phyloP scores from a whole-genome alignment of 1,140 invertebrate genomes.

The Drosophila pruinosa region DNA sequence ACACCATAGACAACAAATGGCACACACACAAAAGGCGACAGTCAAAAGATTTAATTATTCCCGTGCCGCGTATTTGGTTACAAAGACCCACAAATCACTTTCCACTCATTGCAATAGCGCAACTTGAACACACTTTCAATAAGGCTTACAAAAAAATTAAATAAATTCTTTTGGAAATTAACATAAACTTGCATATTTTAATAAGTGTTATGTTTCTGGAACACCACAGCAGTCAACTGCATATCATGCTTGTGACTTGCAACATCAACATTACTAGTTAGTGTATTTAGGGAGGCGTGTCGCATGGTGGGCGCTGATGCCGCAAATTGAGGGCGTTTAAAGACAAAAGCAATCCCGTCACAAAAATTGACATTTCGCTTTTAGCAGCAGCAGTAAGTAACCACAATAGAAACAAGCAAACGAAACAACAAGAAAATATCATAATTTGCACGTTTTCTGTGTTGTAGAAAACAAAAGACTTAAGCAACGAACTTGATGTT shows the following conservation, averaged over 20 bases:
- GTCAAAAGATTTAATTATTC: conserved; percentile 67
- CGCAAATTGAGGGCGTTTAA: conserved; percentile 69
- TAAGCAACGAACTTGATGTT: conserved; percentile 72
- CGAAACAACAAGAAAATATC: conserved; percentile 46
- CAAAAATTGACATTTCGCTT: conserved; percentile 78
- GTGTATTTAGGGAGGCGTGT: conserved; percentile 11
- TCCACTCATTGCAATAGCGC: not conserved
- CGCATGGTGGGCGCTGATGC: conserved; percentile 34
- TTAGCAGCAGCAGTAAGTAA: conserved; percentile 54
- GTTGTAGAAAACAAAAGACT: conserved; percentile 75
- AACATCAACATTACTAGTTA: not conserved
- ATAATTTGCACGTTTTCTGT: conserved; percentile 79
- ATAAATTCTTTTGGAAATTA: too few species aligned
- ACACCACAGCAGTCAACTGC: not conserved
- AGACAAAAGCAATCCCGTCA: conserved; percentile 72
- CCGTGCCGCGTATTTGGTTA: conserved; percentile 65
- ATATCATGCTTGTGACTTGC: not conserved
- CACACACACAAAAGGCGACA: conserved; percentile 44
- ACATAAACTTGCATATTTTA: too few species aligned
- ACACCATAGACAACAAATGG: conserved; percentile 52
- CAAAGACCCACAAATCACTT: conserved; percentile 6
- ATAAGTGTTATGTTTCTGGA: too few species aligned
- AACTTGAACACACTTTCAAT: conserved; percentile 7
- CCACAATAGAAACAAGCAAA: conserved; percentile 3
- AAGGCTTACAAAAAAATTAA: not conserved